phyloP scores from a whole-genome alignment of 2,888 invertebrate species.

The Rhingia campestris region DNA sequence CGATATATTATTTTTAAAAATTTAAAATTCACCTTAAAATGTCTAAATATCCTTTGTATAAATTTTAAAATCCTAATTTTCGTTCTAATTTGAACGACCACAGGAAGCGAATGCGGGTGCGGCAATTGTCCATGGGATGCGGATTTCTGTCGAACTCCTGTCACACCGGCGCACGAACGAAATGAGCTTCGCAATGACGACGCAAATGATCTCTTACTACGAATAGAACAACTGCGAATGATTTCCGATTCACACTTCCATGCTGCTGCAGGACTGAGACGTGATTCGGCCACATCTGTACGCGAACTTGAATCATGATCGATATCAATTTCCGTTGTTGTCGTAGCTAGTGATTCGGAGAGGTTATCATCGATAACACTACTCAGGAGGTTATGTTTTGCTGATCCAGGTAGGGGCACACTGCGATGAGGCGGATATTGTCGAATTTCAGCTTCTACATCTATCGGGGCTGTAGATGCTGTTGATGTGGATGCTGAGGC shows the following conservation, averaged over 20 bases:
- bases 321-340: conserved; percentile 80
- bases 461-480: conserved; percentile 80
- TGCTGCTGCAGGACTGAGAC: conserved; percentile 25
- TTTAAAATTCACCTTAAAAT: conserved; percentile 77
- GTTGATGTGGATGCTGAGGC: conserved; percentile 45
- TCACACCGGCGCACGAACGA: conserved; percentile 40
- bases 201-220: conserved; percentile 59
- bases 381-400: conserved; percentile 41
- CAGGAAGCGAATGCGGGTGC: conserved; percentile 68
- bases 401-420: conserved; percentile 17
- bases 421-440: conserved; percentile 66
- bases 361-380: conserved; percentile 76
- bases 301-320: conserved; percentile 77
- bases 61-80: conserved; percentile 78
- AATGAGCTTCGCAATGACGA: conserved; percentile 49
- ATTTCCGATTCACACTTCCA: conserved; percentile 46
- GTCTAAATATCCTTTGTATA: conserved; percentile 77
- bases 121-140: conserved; percentile 67
- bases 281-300: conserved; percentile 38
- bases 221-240: conserved; percentile 58
- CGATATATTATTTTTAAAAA: background rate
- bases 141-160: conserved; percentile 53
- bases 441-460: conserved; percentile 80
- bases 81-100: conserved; percentile 77
- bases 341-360: conserved; percentile 80